These are phyloP conservation scores for Caenorhabditis sp. DNA, from an alignment of 2,888 invertebrate genomes.

Conservation along the genomic window DNA sequence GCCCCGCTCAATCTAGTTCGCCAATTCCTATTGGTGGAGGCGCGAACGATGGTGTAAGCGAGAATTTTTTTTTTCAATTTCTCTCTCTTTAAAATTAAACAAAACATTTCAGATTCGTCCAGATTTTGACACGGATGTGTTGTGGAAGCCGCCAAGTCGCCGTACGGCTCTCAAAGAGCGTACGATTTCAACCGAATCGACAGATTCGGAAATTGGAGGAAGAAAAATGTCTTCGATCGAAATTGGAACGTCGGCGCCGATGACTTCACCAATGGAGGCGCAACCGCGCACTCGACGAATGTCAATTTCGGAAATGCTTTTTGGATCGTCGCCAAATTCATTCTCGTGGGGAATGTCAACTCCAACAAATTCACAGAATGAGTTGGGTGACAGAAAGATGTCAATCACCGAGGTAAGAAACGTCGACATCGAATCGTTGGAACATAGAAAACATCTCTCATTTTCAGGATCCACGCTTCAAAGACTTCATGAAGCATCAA, in stretches of 20 bases:
- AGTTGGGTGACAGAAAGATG: slow-evolving; percentile 36
- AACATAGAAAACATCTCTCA: slow-evolving; percentile 6
- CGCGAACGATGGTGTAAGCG: slow-evolving; percentile 32
- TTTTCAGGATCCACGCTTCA: slow-evolving; percentile 53
- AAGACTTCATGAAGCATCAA: slow-evolving; percentile 57
- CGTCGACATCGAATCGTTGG: background rate
- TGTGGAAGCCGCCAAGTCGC: slow-evolving; percentile 52
- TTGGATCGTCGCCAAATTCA: slow-evolving; percentile 47
- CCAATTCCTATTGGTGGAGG: slow-evolving; percentile 30
- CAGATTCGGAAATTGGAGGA: slow-evolving; percentile 41
- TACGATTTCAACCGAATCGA: slow-evolving; percentile 52
- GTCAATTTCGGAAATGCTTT: slow-evolving; percentile 51
- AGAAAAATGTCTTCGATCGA: slow-evolving; percentile 23
- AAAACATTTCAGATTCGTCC: slow-evolving; percentile 41
- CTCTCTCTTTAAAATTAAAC: background rate
- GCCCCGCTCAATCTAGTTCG: slow-evolving; percentile 2
- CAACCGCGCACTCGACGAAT: slow-evolving; percentile 48
- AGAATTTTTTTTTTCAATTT: background rate
- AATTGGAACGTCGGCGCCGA: background rate
- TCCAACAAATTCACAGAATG: slow-evolving; percentile 11
- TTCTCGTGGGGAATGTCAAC: slow-evolving; percentile 53
- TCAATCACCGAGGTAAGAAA: slow-evolving; percentile 47
- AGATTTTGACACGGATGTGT: slow-evolving; percentile 55
- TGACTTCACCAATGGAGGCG: slow-evolving; percentile 34
- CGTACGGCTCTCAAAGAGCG: slow-evolving; percentile 32